Evolutionary conservation across 2,113 vertebrate genomes (phyloP).

Genomic region (Neopipo cinnamomea): DNA sequence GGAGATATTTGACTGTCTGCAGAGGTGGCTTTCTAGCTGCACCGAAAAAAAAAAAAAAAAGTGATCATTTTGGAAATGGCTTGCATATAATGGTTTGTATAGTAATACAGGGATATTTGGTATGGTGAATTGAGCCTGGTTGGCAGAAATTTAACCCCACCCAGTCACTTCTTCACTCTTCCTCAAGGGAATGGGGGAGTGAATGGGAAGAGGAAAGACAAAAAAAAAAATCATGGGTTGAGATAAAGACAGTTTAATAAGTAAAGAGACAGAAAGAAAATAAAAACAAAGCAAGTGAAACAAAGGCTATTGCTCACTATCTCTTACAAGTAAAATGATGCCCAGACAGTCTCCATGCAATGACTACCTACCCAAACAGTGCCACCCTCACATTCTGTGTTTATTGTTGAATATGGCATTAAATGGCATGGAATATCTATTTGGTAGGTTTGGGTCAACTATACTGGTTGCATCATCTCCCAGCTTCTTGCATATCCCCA

Average conservation of each 20-base stretch:
- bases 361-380: neutral
- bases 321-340: neutral
- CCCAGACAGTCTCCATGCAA: neutral
- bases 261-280: neutral
- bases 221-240: neutral
- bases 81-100: neutral
- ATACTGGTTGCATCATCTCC: rapidly evolving
- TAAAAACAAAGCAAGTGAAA: neutral
- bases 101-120: neutral
- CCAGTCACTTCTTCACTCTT: neutral
- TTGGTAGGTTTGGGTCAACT: neutral
- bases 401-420: neutral
- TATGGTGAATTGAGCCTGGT: neutral
- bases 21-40: neutral
- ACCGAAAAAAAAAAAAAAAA: neutral
- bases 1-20: neutral
- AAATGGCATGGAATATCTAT: neutral
- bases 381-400: neutral
- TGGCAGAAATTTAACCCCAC: neutral
- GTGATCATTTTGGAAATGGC: neutral
- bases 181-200: neutral
- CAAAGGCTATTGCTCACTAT: neutral
- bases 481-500: neutral
- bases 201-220: neutral
- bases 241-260: neutral